Percentiles rank a stretch among this genome's conserved stretches.
phyloP scores from a whole-genome alignment of 2,113 vertebrate genomes.

The Thunnus maccoyii region DNA sequence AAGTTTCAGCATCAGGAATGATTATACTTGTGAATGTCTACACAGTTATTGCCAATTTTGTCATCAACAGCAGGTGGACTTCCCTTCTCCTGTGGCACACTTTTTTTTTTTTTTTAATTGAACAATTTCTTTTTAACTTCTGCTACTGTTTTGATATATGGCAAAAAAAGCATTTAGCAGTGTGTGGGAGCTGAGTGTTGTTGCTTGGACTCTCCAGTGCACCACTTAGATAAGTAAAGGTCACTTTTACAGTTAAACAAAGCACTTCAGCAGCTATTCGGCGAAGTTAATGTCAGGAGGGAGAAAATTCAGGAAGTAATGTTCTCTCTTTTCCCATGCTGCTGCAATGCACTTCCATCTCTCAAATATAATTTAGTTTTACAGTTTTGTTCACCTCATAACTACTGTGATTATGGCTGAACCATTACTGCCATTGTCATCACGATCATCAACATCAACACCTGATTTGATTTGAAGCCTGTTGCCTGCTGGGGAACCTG shows the following conservation, averaged over 20 bases:
- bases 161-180: too few relatives aligned
- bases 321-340: constrained; percentile 18
- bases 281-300: not conserved
- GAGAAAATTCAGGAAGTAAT: constrained; percentile 6
- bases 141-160: too few relatives aligned
- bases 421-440: constrained; percentile 11
- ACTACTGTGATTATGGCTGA: constrained; percentile 29
- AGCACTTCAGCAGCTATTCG: not conserved
- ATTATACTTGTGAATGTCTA: too few relatives aligned
- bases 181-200: too few relatives aligned
- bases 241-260: not conserved
- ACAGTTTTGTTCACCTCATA: constrained; percentile 24
- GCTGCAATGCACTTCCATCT: not conserved
- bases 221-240: too few relatives aligned
- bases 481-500: not conserved
- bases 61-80: too few relatives aligned
- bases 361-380: constrained; percentile 34
- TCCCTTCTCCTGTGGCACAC: too few relatives aligned
- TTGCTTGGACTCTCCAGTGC: too few relatives aligned
- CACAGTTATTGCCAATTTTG: too few relatives aligned
- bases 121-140: too few relatives aligned
- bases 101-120: too few relatives aligned
- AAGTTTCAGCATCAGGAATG: too few relatives aligned
- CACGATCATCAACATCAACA: constrained; percentile 27
- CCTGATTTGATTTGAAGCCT: constrained; percentile 48